Evolutionary conservation across 2,113 vertebrate species (phyloP).

Genomic region (Charina bottae): DNA sequence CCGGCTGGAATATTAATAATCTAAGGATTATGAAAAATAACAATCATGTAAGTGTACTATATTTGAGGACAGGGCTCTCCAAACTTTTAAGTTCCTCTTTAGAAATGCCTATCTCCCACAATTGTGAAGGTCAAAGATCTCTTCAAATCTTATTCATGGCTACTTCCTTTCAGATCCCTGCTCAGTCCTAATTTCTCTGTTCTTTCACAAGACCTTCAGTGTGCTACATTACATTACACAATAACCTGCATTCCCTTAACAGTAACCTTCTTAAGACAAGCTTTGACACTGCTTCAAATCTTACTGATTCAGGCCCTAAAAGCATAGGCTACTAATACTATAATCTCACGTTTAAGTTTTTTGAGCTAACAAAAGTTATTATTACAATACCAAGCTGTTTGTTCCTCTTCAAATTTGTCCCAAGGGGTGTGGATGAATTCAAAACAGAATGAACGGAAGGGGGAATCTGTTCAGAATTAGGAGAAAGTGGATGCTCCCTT

Average conservation of each 20-base stretch:
- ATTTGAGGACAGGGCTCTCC: background rate
- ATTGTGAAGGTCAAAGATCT: background rate
- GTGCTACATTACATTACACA: background rate
- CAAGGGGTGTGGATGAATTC: background rate
- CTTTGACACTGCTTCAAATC: background rate
- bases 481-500: background rate
- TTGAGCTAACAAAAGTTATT: slow-evolving; percentile 18
- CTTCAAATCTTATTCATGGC: background rate
- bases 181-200: background rate
- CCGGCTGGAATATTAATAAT: slow-evolving; percentile 82
- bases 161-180: background rate
- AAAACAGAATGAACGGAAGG: background rate
- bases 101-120: background rate
- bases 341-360: slow-evolving; percentile 36
- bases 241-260: background rate
- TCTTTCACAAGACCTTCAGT: background rate
- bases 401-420: background rate
- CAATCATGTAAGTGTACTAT: background rate
- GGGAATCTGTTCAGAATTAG: background rate
- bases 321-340: slow-evolving; percentile 8
- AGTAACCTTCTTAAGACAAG: background rate
- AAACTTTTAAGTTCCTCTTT: background rate
- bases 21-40: slow-evolving; percentile 62
- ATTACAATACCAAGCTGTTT: background rate
- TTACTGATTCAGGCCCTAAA: slow-evolving; percentile 39